Conservation (phyloP, 2,797 vertebrate genomes). For the Morelia viridis region DNA sequence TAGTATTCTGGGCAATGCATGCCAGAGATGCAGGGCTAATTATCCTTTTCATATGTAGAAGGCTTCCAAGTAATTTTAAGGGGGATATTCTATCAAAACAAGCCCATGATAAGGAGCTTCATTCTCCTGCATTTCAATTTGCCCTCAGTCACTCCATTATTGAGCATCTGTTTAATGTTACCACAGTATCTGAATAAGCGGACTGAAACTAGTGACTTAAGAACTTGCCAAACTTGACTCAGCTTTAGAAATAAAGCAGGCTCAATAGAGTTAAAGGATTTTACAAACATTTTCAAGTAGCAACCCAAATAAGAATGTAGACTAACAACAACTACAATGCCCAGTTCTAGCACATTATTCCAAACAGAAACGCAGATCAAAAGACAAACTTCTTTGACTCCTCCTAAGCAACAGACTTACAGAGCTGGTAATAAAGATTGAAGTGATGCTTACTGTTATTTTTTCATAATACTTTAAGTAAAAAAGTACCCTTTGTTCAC, state of each 20-base stretch:
- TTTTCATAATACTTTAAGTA: not conserved
- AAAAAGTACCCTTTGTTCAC: not conserved
- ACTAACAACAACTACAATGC: not conserved
- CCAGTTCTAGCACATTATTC: not conserved
- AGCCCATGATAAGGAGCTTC: not conserved
- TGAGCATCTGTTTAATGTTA: not conserved
- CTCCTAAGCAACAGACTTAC: not conserved
- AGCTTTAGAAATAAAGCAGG: not conserved
- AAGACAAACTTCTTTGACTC: not conserved
- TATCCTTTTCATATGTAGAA: slow-evolving; percentile 41
- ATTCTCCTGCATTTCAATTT: not conserved
- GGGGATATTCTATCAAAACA: slow-evolving; percentile 32
- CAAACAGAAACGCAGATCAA: not conserved
- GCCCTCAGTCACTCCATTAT: not conserved
- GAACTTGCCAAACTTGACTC: not conserved
- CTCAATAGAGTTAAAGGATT: not conserved
- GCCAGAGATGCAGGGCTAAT: slow-evolving; percentile 31
- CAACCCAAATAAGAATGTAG: not conserved
- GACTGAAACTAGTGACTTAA: not conserved
- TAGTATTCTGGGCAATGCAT: slow-evolving; percentile 18
- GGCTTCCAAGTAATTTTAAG: slow-evolving; percentile 5
- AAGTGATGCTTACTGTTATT: not conserved
- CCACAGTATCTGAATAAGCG: not conserved
- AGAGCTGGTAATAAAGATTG: not conserved
- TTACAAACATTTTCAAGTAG: not conserved